Percentiles rank a stretch among this genome's conserved stretches.
phyloP scores from a whole-genome alignment of 2,797 vertebrate genomes.

The Huso huso region DNA sequence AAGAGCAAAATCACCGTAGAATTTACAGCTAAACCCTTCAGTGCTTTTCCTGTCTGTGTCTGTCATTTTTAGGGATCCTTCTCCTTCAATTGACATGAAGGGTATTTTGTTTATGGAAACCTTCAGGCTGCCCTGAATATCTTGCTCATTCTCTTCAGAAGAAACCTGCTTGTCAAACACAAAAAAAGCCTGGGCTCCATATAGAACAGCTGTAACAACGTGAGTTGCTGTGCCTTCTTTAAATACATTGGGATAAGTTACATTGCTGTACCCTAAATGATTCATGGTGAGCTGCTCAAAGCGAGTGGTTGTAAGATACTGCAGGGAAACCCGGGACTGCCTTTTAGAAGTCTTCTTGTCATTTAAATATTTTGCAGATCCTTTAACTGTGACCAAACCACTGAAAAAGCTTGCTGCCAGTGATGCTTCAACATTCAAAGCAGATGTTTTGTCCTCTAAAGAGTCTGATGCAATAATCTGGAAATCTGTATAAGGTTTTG shows the following conservation, averaged over 20 bases:
- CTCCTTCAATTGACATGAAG: neutral
- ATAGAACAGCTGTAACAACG: conserved; percentile 26
- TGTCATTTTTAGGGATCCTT: neutral
- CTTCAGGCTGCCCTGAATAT: conserved; percentile 8
- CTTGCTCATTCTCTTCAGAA: neutral
- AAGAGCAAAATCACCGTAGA: conserved; percentile 21
- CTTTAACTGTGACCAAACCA: conserved; percentile 16
- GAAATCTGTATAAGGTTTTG: conserved; percentile 12
- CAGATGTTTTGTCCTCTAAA: conserved; percentile 18
- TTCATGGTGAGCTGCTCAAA: conserved; percentile 28
- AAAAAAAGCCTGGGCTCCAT: conserved; percentile 28
- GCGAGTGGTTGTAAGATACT: conserved; percentile 24
- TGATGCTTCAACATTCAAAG: conserved; percentile 15
- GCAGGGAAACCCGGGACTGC: conserved; percentile 23
- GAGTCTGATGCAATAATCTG: conserved; percentile 24
- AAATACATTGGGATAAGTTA: conserved; percentile 6
- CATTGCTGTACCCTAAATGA: conserved; percentile 15
- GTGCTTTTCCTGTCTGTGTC: neutral
- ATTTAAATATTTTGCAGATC: conserved; percentile 25
- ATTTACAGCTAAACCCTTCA: conserved; percentile 10
- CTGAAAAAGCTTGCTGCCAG: conserved; percentile 20
- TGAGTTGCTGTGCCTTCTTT: conserved; percentile 27
- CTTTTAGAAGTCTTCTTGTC: conserved; percentile 15
- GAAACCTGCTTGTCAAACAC: conserved; percentile 23
- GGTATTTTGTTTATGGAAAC: conserved; percentile 8